phyloP scores from a whole-genome alignment of 2,113 vertebrate genomes.

The Zosterops borbonicus region DNA sequence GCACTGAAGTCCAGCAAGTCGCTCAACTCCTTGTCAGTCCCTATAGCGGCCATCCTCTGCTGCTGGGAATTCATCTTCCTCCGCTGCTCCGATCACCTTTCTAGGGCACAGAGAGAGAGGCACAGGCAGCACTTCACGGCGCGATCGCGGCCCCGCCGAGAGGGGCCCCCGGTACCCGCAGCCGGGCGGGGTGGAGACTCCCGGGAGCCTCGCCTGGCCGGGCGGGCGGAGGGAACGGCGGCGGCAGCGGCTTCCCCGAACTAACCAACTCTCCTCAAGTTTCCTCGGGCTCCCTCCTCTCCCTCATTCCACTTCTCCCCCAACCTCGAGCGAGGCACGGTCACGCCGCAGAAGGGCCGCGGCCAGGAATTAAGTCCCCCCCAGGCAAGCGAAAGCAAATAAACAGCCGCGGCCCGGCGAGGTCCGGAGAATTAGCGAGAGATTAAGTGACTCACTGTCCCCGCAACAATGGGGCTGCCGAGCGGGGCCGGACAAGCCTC shows the following conservation, averaged over 20 bases:
- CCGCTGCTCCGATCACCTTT: conserved; percentile 80
- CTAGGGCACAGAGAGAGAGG: conserved; percentile 71
- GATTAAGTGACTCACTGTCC: conserved; percentile 56
- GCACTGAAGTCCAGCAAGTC: conserved; percentile 99
- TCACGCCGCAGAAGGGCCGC: background rate
- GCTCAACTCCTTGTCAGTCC: conserved; percentile 99
- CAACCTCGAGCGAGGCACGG: background rate
- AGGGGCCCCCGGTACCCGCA: background rate
- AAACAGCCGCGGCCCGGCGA: background rate
- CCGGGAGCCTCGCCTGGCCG: background rate
- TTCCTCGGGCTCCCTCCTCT: background rate
- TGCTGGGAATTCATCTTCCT: conserved; percentile 95
- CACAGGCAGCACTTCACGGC: background rate
- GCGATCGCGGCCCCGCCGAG: background rate
- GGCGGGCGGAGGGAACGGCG: background rate
- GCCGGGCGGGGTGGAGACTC: background rate
- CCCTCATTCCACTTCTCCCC: background rate
- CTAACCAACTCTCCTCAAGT: conserved; percentile 38
- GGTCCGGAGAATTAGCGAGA: background rate
- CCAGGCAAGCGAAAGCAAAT: background rate
- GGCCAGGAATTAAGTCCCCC: background rate
- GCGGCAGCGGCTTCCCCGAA: background rate
- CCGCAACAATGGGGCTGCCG: conserved; percentile 72
- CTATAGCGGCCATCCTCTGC: conserved; percentile 98
- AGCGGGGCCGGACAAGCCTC: conserved; percentile 46